These are phyloP conservation scores for Calcarius lapponicus DNA, from an alignment of 2,797 vertebrate species.

Conservation along the genomic window DNA sequence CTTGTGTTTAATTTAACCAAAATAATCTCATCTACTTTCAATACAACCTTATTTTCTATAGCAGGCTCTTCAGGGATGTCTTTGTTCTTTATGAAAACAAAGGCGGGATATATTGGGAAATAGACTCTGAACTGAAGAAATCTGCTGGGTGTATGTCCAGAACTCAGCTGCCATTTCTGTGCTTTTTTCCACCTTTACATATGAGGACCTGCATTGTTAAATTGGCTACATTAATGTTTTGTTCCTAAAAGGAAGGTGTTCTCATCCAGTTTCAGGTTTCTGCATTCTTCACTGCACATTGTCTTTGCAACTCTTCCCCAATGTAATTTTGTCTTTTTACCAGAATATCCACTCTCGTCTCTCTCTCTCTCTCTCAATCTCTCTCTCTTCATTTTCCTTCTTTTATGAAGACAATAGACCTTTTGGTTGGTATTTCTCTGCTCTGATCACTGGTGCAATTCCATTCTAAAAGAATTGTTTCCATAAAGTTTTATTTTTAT, in stretches of 20 bases:
- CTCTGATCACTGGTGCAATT: neutral
- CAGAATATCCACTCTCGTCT: neutral
- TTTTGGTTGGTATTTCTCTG: neutral
- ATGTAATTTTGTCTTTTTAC: neutral
- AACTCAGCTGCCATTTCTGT: neutral
- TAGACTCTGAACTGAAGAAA: neutral
- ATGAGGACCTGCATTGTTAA: neutral
- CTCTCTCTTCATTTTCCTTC: neutral
- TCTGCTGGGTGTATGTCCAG: neutral
- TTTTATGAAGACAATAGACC: neutral
- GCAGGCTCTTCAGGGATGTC: neutral
- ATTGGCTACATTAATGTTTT: neutral
- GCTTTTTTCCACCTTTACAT: neutral
- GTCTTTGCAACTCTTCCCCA: neutral
- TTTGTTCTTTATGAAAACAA: conserved; percentile 12
- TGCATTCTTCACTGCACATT: neutral
- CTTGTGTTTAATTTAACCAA: neutral
- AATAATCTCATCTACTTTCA: conserved; percentile 11
- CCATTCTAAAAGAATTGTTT: neutral
- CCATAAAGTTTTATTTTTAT: neutral
- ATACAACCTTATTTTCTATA: neutral
- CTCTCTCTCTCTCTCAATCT: neutral
- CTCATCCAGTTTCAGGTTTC: neutral
- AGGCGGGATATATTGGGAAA: neutral
- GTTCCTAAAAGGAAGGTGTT: neutral